phyloP scores from a whole-genome alignment of 2,113 vertebrate genomes.

The Poecilia latipinna region DNA sequence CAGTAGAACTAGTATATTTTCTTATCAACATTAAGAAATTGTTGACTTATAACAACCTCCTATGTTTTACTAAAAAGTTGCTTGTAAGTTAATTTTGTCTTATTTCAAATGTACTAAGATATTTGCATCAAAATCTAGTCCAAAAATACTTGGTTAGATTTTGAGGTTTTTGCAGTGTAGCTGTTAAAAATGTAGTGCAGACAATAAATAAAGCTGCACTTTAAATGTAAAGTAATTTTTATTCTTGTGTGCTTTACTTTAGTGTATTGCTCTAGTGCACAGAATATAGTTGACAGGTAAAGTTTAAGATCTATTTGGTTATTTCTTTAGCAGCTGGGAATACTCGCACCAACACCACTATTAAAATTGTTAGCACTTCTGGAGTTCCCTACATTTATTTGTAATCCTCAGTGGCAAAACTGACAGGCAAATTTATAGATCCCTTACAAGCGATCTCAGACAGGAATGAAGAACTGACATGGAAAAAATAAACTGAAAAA shows the following conservation, averaged over 20 bases:
- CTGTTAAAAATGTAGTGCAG: background rate
- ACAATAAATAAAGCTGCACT: background rate
- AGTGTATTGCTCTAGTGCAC: background rate
- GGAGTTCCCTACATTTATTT: slow-evolving; percentile 33
- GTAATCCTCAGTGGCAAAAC: slow-evolving; percentile 33
- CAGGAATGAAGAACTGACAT: background rate
- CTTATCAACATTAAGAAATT: no score
- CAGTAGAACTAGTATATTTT: no score
- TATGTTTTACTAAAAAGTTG: no score
- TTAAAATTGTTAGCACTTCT: background rate
- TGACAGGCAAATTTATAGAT: slow-evolving; percentile 21
- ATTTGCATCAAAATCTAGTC: no score
- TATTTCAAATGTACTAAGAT: no score
- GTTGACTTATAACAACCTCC: no score
- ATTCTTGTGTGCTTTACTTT: background rate
- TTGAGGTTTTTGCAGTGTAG: background rate
- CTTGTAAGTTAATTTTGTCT: no score
- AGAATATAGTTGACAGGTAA: background rate
- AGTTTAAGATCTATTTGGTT: background rate
- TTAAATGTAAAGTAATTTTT: background rate
- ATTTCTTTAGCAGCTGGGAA: background rate
- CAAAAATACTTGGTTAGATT: no score
- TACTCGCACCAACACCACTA: background rate
- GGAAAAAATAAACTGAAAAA: background rate
- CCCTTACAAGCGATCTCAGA: slow-evolving; percentile 17